phyloP scores from a whole-genome alignment of 2,797 vertebrate genomes.

The Labroides dimidiatus region DNA sequence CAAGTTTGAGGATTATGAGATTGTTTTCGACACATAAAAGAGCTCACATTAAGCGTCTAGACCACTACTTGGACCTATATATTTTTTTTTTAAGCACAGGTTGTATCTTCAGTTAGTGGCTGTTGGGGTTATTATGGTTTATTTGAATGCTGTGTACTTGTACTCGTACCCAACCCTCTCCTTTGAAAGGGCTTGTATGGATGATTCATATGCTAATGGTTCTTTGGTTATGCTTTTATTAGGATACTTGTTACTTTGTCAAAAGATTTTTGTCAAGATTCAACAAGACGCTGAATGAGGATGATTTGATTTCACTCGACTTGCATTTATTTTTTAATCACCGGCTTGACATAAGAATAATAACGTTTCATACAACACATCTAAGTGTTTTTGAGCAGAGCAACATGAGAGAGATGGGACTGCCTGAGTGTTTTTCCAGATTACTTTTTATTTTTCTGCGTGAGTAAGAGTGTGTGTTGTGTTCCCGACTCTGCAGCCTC shows the following conservation, averaged over 20 bases:
- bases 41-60: slow-evolving; percentile 59
- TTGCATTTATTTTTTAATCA: slow-evolving; percentile 75
- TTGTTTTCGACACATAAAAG: slow-evolving; percentile 41
- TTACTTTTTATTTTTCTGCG: slow-evolving; percentile 37
- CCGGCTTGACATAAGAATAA: slow-evolving; percentile 67
- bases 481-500: slow-evolving; percentile 75
- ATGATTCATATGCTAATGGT: slow-evolving; percentile 78
- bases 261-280: slow-evolving; percentile 78
- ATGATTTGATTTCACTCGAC: slow-evolving; percentile 76
- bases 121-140: slow-evolving; percentile 65
- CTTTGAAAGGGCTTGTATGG: slow-evolving; percentile 47
- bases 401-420: slow-evolving; percentile 20
- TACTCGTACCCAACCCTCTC: slow-evolving; percentile 47
- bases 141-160: slow-evolving; percentile 46
- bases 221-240: slow-evolving; percentile 75
- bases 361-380: slow-evolving; percentile 59
- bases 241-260: slow-evolving; percentile 77
- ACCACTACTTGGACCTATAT: slow-evolving; percentile 57
- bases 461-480: slow-evolving; percentile 67
- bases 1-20: slow-evolving; percentile 51
- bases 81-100: slow-evolving; percentile 50
- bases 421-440: slow-evolving; percentile 30
- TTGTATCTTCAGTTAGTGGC: slow-evolving; percentile 35
- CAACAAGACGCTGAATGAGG: slow-evolving; percentile 76
- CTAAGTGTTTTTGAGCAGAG: slow-evolving; percentile 65